phyloP scores from a whole-genome alignment of 1,140 invertebrate species.

The Bombus sylvicola region DNA sequence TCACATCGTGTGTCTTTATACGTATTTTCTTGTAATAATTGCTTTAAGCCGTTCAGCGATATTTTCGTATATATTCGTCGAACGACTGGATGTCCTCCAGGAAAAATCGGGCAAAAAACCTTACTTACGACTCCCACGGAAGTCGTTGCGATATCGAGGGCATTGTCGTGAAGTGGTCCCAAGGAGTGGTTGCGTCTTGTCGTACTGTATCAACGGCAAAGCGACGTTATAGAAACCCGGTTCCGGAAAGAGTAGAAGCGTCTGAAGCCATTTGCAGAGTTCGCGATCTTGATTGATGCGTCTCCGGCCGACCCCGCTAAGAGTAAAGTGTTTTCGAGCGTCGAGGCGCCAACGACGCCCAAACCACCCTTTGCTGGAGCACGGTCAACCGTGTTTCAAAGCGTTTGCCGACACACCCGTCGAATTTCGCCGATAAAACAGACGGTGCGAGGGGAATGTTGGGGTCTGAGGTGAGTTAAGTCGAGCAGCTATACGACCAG shows the following conservation, averaged over 20 bases:
- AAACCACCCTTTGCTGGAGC: neutral
- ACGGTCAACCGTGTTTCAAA: constrained; percentile 35
- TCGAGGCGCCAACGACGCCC: constrained; percentile 55
- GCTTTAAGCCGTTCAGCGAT: neutral
- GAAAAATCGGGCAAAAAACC: no score
- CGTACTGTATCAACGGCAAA: constrained; percentile 48
- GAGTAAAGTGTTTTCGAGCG: constrained; percentile 75
- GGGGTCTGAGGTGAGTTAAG: neutral
- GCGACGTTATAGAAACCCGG: constrained; percentile 61
- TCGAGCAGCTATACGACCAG: neutral
- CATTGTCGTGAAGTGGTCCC: neutral
- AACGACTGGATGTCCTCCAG: neutral
- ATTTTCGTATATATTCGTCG: neutral
- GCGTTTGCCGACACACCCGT: neutral
- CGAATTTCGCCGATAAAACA: constrained; percentile 52
- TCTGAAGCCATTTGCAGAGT: constrained; percentile 64
- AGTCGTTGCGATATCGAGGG: constrained; percentile 3
- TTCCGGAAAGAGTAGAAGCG: constrained; percentile 59
- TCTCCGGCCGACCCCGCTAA: constrained; percentile 68
- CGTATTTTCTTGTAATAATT: neutral
- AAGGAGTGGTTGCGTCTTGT: constrained; percentile 6
- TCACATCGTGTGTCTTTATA: neutral
- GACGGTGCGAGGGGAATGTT: neutral
- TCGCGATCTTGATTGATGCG: constrained; percentile 75
- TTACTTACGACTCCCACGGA: neutral